These are phyloP conservation scores for Nemopilema nomurai DNA, from an alignment of 30 jellyfish, hydroid and myxozoan genomes.

Conservation along the genomic window DNA sequence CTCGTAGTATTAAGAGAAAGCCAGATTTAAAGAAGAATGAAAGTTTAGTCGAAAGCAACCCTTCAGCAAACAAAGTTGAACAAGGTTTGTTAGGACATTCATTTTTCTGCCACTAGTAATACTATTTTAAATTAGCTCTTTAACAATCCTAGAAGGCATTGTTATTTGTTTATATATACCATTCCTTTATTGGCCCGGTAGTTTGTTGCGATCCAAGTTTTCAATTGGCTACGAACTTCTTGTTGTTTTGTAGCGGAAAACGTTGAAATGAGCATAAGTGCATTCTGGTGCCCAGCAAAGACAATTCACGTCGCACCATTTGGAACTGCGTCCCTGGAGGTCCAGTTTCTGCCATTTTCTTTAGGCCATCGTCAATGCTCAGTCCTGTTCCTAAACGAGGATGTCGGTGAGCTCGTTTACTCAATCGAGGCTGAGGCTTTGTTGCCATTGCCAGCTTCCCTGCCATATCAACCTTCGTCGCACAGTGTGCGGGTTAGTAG, in stretches of 20 bases:
- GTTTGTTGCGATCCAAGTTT: neutral
- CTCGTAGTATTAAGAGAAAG: conserved; percentile 5
- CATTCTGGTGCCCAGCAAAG: conserved; percentile 78
- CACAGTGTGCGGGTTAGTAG: conserved; percentile 67
- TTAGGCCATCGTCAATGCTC: conserved; percentile 93
- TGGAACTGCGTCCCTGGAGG: conserved; percentile 45
- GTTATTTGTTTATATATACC: no score
- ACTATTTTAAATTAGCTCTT: no score
- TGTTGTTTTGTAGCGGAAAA: conserved; percentile 13
- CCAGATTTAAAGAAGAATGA: neutral
- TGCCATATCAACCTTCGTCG: conserved; percentile 70
- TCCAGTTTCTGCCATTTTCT: conserved; percentile 87
- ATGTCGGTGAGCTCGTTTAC: conserved; percentile 88
- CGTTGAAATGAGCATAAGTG: conserved; percentile 48
- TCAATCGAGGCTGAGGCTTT: conserved; percentile 83
- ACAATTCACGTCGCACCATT: conserved; percentile 52
- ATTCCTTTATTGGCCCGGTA: no score
- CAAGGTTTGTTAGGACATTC: neutral
- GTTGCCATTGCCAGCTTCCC: conserved; percentile 77
- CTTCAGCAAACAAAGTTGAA: conserved; percentile 2
- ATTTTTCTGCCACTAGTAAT: no score
- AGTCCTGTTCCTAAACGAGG: conserved; percentile 71
- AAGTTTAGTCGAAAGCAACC: neutral
- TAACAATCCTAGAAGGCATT: no score
- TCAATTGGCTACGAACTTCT: neutral